Evolutionary conservation across 1,140 invertebrate species (phyloP).

Genomic region (Ditylenchus dipsaci): DNA sequence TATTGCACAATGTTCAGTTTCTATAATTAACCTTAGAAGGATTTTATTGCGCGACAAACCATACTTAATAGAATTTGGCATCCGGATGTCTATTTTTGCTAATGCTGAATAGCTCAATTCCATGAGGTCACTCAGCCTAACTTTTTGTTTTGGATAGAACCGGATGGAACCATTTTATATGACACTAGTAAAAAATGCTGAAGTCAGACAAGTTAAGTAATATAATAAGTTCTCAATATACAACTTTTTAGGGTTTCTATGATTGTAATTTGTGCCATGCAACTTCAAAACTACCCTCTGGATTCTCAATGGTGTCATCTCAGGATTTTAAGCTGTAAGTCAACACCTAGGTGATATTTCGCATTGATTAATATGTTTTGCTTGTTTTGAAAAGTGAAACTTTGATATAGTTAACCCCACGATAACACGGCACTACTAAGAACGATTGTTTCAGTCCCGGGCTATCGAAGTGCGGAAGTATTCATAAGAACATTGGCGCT

Average conservation of each 20-base stretch:
- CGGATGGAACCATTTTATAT: constrained; percentile 57
- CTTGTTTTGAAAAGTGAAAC: too few relatives aligned
- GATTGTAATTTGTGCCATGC: constrained; percentile 55
- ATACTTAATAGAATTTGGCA: constrained; percentile 60
- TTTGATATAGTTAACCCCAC: too few relatives aligned
- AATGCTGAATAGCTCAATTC: constrained; percentile 55
- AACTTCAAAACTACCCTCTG: constrained; percentile 52
- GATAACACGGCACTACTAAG: too few relatives aligned
- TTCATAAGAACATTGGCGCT: too few relatives aligned
- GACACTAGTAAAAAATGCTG: constrained; percentile 39
- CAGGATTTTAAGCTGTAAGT: constrained; percentile 66
- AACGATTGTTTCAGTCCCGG: too few relatives aligned
- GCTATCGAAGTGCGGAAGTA: too few relatives aligned
- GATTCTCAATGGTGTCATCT: constrained; percentile 65
- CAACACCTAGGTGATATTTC: too few relatives aligned
- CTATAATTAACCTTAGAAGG: constrained; percentile 58
- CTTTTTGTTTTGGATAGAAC: constrained; percentile 56
- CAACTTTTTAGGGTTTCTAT: constrained; percentile 16
- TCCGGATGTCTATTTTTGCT: constrained; percentile 58
- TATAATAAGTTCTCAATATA: not conserved
- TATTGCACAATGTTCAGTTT: constrained; percentile 20
- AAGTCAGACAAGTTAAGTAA: not conserved
- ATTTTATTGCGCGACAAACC: constrained; percentile 65
- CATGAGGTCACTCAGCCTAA: constrained; percentile 58
- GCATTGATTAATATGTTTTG: not conserved